These are phyloP conservation scores for Gallirallus australis DNA, from an alignment of 2,797 vertebrate species.

Conservation along the genomic window DNA sequence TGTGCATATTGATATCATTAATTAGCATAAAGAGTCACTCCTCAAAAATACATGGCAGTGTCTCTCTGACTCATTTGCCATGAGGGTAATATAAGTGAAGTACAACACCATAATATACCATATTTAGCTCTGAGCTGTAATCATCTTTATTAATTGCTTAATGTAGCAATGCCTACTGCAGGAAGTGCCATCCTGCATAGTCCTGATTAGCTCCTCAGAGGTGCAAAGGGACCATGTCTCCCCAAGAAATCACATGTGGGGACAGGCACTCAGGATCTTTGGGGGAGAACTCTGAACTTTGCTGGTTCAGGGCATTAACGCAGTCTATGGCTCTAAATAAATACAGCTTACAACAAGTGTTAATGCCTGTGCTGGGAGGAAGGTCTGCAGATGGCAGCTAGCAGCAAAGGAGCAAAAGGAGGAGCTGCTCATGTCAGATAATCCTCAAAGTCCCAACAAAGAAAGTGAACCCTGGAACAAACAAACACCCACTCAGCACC, in stretches of 20 bases:
- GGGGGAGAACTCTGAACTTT: neutral
- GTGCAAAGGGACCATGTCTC: neutral
- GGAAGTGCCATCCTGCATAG: constrained; percentile 40
- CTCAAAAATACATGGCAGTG: constrained; percentile 68
- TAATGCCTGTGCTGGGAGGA: constrained; percentile 2
- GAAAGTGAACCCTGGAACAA: neutral
- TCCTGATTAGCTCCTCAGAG: constrained; percentile 11
- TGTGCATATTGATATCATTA: constrained; percentile 79
- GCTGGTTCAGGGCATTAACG: neutral
- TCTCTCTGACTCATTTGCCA: constrained; percentile 66
- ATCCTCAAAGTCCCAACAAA: neutral
- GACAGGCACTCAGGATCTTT: neutral
- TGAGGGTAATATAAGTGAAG: constrained; percentile 68
- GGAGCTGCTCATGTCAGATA: neutral
- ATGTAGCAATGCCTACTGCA: constrained; percentile 36
- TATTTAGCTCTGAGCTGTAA: constrained; percentile 73
- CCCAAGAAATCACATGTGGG: neutral
- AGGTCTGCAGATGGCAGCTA: constrained; percentile 9
- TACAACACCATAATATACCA: constrained; percentile 40
- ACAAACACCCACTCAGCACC: neutral
- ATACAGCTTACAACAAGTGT: neutral
- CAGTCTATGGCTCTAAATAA: neutral
- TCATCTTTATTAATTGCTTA: constrained; percentile 76
- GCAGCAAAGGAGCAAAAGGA: constrained; percentile 24
- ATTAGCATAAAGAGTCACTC: constrained; percentile 79